Evolutionary conservation across 2,113 vertebrate species (phyloP).

Genomic region (Antigone vipio): DNA sequence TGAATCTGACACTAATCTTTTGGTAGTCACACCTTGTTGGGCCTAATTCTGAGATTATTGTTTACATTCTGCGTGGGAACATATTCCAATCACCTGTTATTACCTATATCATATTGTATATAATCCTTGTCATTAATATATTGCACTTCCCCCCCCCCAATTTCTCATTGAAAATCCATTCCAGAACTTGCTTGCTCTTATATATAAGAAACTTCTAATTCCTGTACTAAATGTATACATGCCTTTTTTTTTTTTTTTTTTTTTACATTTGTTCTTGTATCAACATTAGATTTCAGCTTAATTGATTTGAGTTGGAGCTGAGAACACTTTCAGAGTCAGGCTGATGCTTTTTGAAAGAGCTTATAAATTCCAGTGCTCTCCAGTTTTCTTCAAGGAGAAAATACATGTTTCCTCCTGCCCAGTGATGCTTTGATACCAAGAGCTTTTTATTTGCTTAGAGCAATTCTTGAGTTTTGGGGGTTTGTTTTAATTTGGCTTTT

Average conservation of each 20-base stretch:
- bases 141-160: neutral
- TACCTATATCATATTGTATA: neutral
- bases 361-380: neutral
- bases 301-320: neutral
- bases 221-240: neutral
- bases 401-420: conserved; percentile 1
- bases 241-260: neutral
- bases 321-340: neutral
- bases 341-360: neutral
- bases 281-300: neutral
- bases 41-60: neutral
- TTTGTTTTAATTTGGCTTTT: conserved; percentile 13
- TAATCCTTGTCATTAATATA: neutral
- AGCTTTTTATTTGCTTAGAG: conserved; percentile 6
- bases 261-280: neutral
- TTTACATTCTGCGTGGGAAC: neutral
- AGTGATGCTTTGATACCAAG: neutral
- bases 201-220: neutral
- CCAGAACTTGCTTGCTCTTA: neutral
- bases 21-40: neutral
- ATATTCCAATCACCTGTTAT: neutral
- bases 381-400: neutral
- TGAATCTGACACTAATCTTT: neutral
- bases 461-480: neutral
- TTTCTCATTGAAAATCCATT: neutral